Percentiles rank a stretch among this genome's conserved stretches.
Conservation (phyloP, 2,888 invertebrate genomes). For the Meliscaeva auricollis region DNA sequence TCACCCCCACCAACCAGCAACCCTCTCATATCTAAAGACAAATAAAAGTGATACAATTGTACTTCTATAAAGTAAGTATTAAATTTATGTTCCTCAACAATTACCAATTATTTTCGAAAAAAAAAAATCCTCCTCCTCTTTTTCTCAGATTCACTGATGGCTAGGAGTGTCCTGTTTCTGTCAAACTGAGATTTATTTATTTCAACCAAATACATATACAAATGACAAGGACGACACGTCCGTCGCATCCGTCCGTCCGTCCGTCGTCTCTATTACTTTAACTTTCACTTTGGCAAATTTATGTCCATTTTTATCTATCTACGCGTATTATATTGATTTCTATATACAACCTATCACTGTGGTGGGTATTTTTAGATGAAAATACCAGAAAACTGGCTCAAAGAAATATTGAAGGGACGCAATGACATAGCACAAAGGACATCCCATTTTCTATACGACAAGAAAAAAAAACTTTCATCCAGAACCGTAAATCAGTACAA, state of each 20-base stretch:
- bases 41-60: conserved; percentile 15
- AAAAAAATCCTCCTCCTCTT: conserved; percentile 59
- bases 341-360: neutral
- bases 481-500: neutral
- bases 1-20: neutral
- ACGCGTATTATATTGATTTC: conserved; percentile 65
- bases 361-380: neutral
- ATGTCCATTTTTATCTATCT: conserved; percentile 37
- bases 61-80: conserved; percentile 24
- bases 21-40: neutral
- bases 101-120: conserved; percentile 55
- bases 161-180: conserved; percentile 5
- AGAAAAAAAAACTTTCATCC: neutral
- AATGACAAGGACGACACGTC: neutral
- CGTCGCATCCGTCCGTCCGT: too few species aligned
- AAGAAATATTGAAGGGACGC: conserved; percentile 9
- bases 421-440: conserved; percentile 25
- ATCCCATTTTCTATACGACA: neutral
- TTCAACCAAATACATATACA: neutral
- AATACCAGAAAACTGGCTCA: neutral
- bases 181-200: conserved; percentile 52
- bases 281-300: conserved; percentile 54
- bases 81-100: conserved; percentile 57
- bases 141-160: neutral
- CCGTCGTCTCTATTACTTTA: conserved; percentile 10